Conservation (phyloP, 2,888 invertebrate species). For the Lepidocyrtinus sp. region DNA sequence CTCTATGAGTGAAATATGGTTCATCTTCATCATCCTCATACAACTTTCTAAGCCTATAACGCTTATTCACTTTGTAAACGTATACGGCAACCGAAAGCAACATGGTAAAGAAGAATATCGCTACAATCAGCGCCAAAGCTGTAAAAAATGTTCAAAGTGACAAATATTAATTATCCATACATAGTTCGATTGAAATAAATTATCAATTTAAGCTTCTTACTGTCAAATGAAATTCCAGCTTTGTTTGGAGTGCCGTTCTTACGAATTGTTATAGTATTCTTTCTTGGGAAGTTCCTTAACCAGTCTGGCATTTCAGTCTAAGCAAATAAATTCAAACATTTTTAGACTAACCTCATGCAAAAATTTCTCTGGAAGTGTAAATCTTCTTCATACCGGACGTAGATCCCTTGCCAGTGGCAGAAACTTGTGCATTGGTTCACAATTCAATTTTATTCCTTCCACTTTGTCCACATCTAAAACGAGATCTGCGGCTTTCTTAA, state of each 20-base stretch:
- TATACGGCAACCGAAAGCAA: slow-evolving; percentile 81
- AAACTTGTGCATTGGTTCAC: slow-evolving; percentile 27
- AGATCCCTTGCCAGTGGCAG: not conserved
- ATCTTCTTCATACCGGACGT: not conserved
- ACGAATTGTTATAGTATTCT: slow-evolving; percentile 20
- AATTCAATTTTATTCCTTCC: slow-evolving; percentile 87
- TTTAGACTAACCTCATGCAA: not conserved
- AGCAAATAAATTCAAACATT: not conserved
- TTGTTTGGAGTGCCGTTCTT: slow-evolving; percentile 44
- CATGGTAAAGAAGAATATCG: slow-evolving; percentile 82
- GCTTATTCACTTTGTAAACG: slow-evolving; percentile 83
- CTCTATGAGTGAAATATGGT: slow-evolving; percentile 50
- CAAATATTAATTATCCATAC: not conserved
- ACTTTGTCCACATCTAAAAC: slow-evolving; percentile 90
- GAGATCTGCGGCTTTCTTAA: slow-evolving; percentile 83
- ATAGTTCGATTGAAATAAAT: slow-evolving; percentile 15
- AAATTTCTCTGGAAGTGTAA: not conserved
- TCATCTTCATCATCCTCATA: slow-evolving; percentile 80
- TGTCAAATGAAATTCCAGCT: slow-evolving; percentile 63
- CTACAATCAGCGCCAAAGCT: slow-evolving; percentile 85
- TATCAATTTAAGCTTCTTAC: slow-evolving; percentile 46
- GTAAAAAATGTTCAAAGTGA: slow-evolving; percentile 70
- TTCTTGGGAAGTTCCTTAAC: slow-evolving; percentile 67
- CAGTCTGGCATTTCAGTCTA: slow-evolving; percentile 28
- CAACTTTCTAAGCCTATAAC: slow-evolving; percentile 81